Base-by-base conservation (phyloP, 1,140 invertebrate species). In the Olivierus martensii region DNA sequence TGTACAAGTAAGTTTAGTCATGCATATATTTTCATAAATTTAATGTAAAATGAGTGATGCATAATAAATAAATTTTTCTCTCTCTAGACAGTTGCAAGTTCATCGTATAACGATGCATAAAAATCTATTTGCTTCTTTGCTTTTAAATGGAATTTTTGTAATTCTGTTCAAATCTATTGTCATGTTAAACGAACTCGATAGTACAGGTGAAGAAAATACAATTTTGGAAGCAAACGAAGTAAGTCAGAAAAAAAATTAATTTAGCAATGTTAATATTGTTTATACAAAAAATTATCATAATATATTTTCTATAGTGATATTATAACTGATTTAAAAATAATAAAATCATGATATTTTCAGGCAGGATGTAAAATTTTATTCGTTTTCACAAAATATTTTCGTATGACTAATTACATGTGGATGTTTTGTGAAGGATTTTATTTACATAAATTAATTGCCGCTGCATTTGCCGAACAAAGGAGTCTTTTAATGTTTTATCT, bases 341-440 rank as follows among this genome's bases (percentile, higher is more conserved):
- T 9, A 28, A 28, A 6, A 28, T 28, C 9, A 0, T 28, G 2
- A 12, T 38, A 37, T 38, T n/a, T 48, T 48, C 10, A 56, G 54
- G 34, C 35, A 2, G 43, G 11, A 7, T 61, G 60, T 37, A 53
- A 46, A n/a, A 45, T 57, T 7, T 39, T 59, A 3, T 49, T 57
- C 15, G 39, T 61, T 18, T 17, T 59, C 6, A 52, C 52, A 5
- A 57, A 56, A 18, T 78, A 78, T 60, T 67, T 72, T 35, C 67
- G 74, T 41, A 64, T 71, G 50, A 73, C 72, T n/a, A 77, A 74
- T 55, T 78, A 78, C 66, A 73, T 76, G 68, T 79, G 77, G 77
- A 77, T 76, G 74, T 74, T 76, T 46, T 73, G 74, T 55, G 76
- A 78, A 62, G 73, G 71, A 0, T 73, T 71, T 53, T 75, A 73